These are phyloP conservation scores for Xanthorhoe spadicearia DNA, from an alignment of 2,888 invertebrate genomes.

Conservation along the genomic window DNA sequence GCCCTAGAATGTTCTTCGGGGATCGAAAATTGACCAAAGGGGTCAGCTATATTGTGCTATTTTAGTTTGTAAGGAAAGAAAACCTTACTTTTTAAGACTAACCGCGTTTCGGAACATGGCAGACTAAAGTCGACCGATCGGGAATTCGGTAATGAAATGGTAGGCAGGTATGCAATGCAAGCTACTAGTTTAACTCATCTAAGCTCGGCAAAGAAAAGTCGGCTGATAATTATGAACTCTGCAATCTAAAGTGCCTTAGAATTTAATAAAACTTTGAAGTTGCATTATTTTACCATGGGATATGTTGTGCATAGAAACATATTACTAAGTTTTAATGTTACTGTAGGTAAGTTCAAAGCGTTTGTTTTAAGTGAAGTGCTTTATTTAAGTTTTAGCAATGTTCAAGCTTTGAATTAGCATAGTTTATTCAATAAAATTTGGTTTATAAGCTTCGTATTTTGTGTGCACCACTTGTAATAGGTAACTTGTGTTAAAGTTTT, in stretches of 20 bases:
- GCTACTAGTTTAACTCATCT: too few relatives aligned
- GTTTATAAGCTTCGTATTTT: too few relatives aligned
- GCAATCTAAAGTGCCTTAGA: too few relatives aligned
- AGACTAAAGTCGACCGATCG: too few relatives aligned
- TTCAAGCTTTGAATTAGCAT: neutral
- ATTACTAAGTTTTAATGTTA: neutral
- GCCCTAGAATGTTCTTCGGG: too few relatives aligned
- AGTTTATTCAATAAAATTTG: neutral
- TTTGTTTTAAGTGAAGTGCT: slow-evolving; percentile 13
- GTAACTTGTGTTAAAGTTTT: too few relatives aligned
- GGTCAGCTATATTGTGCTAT: neutral
- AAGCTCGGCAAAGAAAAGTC: neutral
- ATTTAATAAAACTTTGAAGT: neutral
- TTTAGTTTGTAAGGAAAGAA: slow-evolving; percentile 21
- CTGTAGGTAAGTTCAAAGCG: neutral
- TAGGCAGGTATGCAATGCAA: too few relatives aligned
- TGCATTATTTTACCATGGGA: neutral
- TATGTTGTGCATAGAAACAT: neutral
- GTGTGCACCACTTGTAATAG: too few relatives aligned
- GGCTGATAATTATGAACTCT: neutral
- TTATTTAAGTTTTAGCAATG: slow-evolving; percentile 16
- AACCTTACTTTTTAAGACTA: slow-evolving; percentile 5
- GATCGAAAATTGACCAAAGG: too few relatives aligned
- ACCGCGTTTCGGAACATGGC: too few relatives aligned
- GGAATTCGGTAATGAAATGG: too few relatives aligned